Evolutionary conservation across 2,888 invertebrate genomes (phyloP), one percentile per base, ranked within the genome.

Genomic region (Drosophila limbata): DNA sequence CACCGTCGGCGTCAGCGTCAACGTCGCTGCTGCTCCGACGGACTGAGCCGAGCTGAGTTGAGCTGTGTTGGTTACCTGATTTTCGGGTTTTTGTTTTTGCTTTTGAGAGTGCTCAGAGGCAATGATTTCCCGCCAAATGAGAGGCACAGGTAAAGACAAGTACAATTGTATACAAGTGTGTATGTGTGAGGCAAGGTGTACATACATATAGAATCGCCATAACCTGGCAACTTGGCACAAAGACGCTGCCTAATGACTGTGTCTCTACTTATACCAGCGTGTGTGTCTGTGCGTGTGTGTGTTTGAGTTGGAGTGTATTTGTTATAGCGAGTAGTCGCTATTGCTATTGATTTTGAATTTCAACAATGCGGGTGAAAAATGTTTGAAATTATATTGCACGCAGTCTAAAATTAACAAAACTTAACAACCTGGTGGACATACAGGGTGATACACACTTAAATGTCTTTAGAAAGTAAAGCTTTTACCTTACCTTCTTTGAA

Each of bases 61-160:
- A 48, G 70, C 67, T 50, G 57, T 62, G 67, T 61, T 81, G 73
- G 84, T 82, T 90, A 90, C 90, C 90, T 90, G 90, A 90, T 90
- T 90, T 90, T 89, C 90, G 90, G 88, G 90, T 90, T 90, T 89
- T 88, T 84, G 80, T 75, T 75, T 73, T 76, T 83, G 72, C 75
- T 71, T 65, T 74, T 45, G 64, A 71, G 77, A 64, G 77, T 70
- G 65, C 70, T 45, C 56, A 42, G 66, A 50, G 69, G 69, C 81
- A 57, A 84, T 73, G 83, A 81, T 87, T 88, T 87, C 88, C 88
- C 88, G 84, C 84, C 88, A 86, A 88, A 81, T 83, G 85, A 84
- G 84, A 85, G 85, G 68, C 71, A 87, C 69, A 81, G 81, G 73
- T 81, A 81, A 81, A 78, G 79, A 79, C 76, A 84, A 87, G 82